These are phyloP conservation scores for Trinorchestia longiramus DNA, from an alignment of 1,140 invertebrate genomes.

Conservation along the genomic window DNA sequence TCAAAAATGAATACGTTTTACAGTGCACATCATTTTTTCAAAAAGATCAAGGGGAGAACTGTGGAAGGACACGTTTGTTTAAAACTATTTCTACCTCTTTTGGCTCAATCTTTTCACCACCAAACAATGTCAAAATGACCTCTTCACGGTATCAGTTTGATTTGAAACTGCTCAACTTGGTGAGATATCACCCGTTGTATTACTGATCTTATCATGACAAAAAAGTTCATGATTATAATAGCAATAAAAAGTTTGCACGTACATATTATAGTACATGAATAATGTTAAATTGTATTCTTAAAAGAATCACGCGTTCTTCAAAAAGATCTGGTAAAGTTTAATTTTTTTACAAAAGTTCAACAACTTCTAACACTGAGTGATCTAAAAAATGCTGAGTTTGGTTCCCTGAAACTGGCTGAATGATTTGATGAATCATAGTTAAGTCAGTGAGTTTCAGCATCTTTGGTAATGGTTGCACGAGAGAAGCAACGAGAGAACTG, in stretches of 20 bases:
- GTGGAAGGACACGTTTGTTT: no score
- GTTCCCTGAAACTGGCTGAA: not conserved
- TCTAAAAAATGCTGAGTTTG: not conserved
- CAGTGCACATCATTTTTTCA: not conserved
- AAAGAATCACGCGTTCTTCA: not conserved
- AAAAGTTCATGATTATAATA: not conserved
- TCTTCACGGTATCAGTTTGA: no score
- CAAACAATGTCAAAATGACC: no score
- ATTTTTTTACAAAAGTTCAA: not conserved
- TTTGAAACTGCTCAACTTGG: no score
- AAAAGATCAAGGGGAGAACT: no score
- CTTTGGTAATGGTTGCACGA: not conserved
- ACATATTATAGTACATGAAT: not conserved
- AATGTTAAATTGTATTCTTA: not conserved
- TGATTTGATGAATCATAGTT: not conserved
- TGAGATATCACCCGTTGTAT: no score
- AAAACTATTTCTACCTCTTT: no score
- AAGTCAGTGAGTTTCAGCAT: not conserved
- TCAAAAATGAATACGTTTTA: not conserved
- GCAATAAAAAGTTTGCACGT: not conserved
- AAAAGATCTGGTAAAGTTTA: not conserved
- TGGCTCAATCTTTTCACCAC: no score
- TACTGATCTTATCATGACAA: not conserved
- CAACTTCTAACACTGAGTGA: not conserved
- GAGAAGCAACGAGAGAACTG: not conserved